Base-by-base conservation (phyloP, 92 coral and sea anemone species). In the Palythoa heliodiscus region DNA sequence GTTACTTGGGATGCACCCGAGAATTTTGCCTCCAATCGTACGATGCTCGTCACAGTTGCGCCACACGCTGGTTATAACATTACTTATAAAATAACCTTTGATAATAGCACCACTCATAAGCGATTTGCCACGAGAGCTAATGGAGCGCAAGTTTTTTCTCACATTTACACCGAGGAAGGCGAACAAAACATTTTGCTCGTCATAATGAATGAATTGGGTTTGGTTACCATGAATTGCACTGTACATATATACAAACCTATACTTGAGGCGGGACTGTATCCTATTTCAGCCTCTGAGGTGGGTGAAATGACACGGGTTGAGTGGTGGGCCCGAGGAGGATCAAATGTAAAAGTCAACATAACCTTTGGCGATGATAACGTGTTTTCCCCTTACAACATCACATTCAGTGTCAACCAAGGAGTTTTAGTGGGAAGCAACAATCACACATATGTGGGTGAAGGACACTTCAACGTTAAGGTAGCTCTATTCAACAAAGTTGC, bases 281-380 rank as follows among this genome's bases (percentile, higher is more conserved):
- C 78, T 7, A 14, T 85, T 13, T 53, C 85, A 12, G 68, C 91
- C 6, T 82, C 91, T 10, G 37, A 48, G 4, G 69, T 89, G 17
- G 82, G 87, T 1, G 67, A 70, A 13, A 39, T 73, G 29, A 89
- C 94, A 11, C 73, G 84, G 17, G 87, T 93, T 12, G 82, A 86
- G 17, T 95, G 95, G 95, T 78, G 84, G 64, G 87, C 93, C 47
- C 83, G 78, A 72, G 85, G 89, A 19, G 98, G 98, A 38, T 86
- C 89, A 6, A 89, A 87, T 8, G 90, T 88, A 1, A 89, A 74
- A 14, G 88, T 86, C 69, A 86, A 83, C n/a, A 68, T 93, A 25
- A 86, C 90, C 11, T 83, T 93, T 47, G 96, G 94, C n/a, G 96
- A 93, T 48, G 96, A 93, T 7, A 52, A 76, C 25, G 37, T 6